Conservation (phyloP, 2,797 vertebrate genomes). For the Tadarida brasiliensis region DNA sequence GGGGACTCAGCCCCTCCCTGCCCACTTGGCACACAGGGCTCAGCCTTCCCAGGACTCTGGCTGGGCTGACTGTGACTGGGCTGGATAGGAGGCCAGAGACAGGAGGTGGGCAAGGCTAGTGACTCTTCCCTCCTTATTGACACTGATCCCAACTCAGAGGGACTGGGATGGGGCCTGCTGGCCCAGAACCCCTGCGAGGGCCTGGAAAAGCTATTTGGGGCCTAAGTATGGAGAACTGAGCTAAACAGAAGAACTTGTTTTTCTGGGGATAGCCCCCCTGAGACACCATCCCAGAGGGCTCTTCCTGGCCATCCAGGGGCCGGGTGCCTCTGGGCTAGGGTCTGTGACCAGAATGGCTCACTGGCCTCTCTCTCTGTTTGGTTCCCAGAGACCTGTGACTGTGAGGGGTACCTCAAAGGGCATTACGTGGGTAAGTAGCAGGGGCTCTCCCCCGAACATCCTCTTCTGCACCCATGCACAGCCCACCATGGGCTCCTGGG, state of each 20-base stretch:
- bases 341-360: neutral
- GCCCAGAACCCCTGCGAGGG: neutral
- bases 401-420: conserved; percentile 92
- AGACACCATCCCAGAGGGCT: neutral
- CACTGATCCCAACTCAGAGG: neutral
- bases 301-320: neutral
- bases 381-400: conserved; percentile 94
- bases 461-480: fast-evolving
- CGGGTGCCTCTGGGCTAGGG: neutral
- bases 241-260: neutral
- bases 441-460: neutral
- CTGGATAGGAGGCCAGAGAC: neutral
- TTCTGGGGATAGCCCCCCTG: neutral
- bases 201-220: neutral
- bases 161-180: neutral
- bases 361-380: conserved; percentile 79
- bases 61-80: neutral
- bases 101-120: neutral
- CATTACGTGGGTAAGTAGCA: conserved; percentile 94
- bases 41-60: too few relatives aligned
- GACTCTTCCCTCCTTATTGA: neutral
- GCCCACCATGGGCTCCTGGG: fast-evolving
- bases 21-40: neutral
- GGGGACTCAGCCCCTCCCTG: neutral
- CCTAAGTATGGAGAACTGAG: neutral